These are phyloP conservation scores for Erebia epiphron DNA, from an alignment of 2,888 invertebrate species.

Conservation along the genomic window DNA sequence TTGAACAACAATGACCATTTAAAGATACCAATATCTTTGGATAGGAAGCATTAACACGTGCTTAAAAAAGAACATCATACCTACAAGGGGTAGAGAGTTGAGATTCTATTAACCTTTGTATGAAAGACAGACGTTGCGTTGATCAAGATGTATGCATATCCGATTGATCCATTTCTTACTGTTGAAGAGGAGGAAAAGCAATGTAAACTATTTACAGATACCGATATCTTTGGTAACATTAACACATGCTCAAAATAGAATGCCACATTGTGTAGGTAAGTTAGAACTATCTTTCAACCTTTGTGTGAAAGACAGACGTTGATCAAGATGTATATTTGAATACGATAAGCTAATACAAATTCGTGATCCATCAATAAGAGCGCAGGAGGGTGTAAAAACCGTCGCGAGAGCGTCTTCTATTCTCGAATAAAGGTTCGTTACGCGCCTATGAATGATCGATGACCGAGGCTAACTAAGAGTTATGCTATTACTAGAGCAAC, in stretches of 20 bases:
- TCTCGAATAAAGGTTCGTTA: constrained; percentile 78
- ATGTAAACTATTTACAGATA: constrained; percentile 53
- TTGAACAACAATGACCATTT: constrained; percentile 60
- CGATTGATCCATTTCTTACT: constrained; percentile 44
- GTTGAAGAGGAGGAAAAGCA: constrained; percentile 58
- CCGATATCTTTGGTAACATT: constrained; percentile 43
- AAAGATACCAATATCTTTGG: constrained; percentile 47
- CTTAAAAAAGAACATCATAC: constrained; percentile 28
- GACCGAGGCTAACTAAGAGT: constrained; percentile 63
- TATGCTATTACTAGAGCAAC: neutral
- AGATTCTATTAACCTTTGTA: constrained; percentile 39
- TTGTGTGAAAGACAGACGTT: constrained; percentile 45
- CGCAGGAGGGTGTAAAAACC: constrained; percentile 63
- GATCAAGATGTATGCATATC: constrained; percentile 52
- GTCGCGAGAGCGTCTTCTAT: constrained; percentile 60
- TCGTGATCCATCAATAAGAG: constrained; percentile 67
- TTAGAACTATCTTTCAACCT: constrained; percentile 36
- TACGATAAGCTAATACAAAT: constrained; percentile 57
- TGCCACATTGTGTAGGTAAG: constrained; percentile 48
- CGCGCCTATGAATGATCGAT: constrained; percentile 77
- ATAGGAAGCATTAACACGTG: constrained; percentile 44
- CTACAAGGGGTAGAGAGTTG: constrained; percentile 10
- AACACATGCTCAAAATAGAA: constrained; percentile 37
- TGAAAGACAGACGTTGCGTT: constrained; percentile 47
- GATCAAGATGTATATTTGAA: constrained; percentile 56